Percentiles rank a stretch among this genome's conserved stretches.
Evolutionary conservation across 1,140 invertebrate genomes (phyloP).

Genomic region (Lamellibrachia luymesi): DNA sequence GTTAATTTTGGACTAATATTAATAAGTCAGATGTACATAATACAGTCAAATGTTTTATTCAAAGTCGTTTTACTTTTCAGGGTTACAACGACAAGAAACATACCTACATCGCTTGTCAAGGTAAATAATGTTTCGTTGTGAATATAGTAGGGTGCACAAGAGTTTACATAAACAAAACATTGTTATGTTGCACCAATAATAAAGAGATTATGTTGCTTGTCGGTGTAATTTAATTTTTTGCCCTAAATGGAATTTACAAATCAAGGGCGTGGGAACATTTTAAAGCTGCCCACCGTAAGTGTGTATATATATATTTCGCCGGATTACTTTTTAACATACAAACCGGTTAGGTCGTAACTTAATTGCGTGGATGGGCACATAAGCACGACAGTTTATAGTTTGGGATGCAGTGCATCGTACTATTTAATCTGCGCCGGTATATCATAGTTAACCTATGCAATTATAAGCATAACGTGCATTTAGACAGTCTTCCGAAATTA

Average conservation of each 20-base stretch:
- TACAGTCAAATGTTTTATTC: not conserved
- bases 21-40: not conserved
- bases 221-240: no score
- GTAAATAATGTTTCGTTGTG: not conserved
- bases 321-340: not conserved
- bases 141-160: not conserved
- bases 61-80: not conserved
- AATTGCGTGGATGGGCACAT: not conserved
- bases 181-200: not conserved
- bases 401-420: no score
- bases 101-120: conserved; percentile 22
- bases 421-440: no score
- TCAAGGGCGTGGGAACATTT: no score
- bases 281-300: not conserved
- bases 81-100: conserved; percentile 21
- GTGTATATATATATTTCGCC: not conserved
- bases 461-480: no score
- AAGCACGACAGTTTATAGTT: not conserved
- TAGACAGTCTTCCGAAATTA: no score
- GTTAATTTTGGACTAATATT: not conserved
- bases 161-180: not conserved
- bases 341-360: not conserved
- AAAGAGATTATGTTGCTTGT: not conserved
- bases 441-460: no score
- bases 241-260: no score